A percentile compares a stretch with the other conserved stretches of the same genome.
Conservation (phyloP, 2,113 vertebrate species). For the Drymodes brunneopygia region DNA sequence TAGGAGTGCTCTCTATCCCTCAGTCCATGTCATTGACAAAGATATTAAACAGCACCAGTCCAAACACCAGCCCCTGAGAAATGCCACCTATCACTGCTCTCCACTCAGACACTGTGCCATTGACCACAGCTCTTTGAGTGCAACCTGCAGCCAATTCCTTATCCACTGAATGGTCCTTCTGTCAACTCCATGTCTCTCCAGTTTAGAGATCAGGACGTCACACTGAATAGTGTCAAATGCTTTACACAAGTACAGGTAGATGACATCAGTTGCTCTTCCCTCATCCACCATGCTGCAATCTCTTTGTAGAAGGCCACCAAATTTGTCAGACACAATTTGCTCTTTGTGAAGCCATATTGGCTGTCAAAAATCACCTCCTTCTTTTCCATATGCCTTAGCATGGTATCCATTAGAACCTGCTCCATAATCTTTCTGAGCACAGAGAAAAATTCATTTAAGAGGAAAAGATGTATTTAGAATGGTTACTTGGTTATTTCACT, state of each 20-base stretch:
- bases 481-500: background rate
- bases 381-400: background rate
- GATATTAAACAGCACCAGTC: background rate
- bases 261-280: background rate
- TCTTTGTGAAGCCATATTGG: fast-evolving
- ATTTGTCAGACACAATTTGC: background rate
- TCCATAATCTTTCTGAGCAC: background rate
- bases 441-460: background rate
- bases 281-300: background rate
- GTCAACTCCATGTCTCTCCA: background rate
- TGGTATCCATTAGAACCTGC: background rate
- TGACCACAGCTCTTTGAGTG: background rate
- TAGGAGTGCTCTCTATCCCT: background rate
- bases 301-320: background rate
- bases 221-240: fast-evolving
- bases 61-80: background rate
- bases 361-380: background rate
- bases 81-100: background rate
- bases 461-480: background rate
- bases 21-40: fast-evolving
- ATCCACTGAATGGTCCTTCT: background rate
- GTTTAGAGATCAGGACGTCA: background rate
- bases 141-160: background rate
- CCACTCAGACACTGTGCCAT: background rate
- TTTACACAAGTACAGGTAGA: background rate